These are phyloP conservation scores for Cygnus atratus DNA, from an alignment of 2,113 vertebrate genomes.

Conservation along the genomic window DNA sequence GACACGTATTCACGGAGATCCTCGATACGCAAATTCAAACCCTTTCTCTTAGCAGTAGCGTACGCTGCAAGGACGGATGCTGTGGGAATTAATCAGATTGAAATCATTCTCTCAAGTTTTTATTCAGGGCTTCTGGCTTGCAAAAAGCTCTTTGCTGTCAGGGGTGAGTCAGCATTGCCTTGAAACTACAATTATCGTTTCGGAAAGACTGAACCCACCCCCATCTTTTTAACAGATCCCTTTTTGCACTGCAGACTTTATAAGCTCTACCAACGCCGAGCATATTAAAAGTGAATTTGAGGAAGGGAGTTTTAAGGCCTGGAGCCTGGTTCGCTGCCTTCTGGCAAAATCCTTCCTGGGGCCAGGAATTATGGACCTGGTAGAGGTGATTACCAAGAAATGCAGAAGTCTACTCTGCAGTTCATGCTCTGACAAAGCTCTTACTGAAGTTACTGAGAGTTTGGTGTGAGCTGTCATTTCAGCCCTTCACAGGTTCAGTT, in stretches of 20 bases:
- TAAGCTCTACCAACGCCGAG: background rate
- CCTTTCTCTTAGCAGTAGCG: background rate
- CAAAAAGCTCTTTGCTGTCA: background rate
- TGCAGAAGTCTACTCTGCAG: background rate
- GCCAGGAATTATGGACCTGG: background rate
- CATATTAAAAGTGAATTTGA: background rate
- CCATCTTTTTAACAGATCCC: background rate
- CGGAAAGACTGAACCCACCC: background rate
- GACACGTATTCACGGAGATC: background rate
- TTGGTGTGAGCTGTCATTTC: background rate
- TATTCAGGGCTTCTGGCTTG: background rate
- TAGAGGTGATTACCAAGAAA: background rate
- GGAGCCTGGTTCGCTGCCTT: background rate
- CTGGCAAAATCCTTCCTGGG: background rate
- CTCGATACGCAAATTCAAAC: background rate
- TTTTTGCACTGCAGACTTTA: slow-evolving; percentile 38
- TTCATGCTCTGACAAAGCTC: background rate
- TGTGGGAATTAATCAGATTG: slow-evolving; percentile 10
- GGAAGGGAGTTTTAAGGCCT: background rate
- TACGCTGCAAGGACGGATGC: background rate
- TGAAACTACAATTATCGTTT: background rate
- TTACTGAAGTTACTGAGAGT: background rate
- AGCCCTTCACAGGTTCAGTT: background rate
- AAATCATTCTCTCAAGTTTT: background rate
- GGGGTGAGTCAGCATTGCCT: slow-evolving; percentile 43